Conservation (phyloP, 1,140 invertebrate species). For the Drosophila nikananu region DNA sequence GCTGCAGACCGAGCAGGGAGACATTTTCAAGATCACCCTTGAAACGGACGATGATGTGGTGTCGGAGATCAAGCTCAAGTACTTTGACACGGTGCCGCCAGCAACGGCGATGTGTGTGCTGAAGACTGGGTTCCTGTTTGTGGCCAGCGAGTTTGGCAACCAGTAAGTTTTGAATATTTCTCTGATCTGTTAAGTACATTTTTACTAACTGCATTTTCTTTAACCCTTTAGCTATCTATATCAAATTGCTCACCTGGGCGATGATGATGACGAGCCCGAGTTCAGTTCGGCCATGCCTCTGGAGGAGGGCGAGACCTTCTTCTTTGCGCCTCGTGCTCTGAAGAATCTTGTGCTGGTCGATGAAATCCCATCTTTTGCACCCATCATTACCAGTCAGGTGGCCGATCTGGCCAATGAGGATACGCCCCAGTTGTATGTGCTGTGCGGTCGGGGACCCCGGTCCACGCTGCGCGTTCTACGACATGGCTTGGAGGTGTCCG, state of each 20-base stretch:
- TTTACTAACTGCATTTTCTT: not conserved
- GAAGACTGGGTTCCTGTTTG: slow-evolving; percentile 99
- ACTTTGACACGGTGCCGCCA: slow-evolving; percentile 99
- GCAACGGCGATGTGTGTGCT: slow-evolving; percentile 98
- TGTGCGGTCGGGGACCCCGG: slow-evolving; percentile 97
- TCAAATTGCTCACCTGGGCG: slow-evolving; percentile 99
- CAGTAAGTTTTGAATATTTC: slow-evolving; percentile 91
- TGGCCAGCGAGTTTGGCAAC: slow-evolving; percentile 99
- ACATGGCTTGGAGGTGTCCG: slow-evolving; percentile 98
- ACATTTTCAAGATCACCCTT: slow-evolving; percentile 99
- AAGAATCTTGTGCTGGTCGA: slow-evolving; percentile 99
- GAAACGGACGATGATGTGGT: slow-evolving; percentile 99
- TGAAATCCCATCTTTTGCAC: slow-evolving; percentile 98
- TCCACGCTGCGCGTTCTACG: slow-evolving; percentile 96
- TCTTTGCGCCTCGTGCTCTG: slow-evolving; percentile 97
- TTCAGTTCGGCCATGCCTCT: slow-evolving; percentile 99
- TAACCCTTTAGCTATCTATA: slow-evolving; percentile 94
- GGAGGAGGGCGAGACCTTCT: slow-evolving; percentile 99
- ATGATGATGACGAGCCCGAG: slow-evolving; percentile 99
- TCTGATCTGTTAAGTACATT: rapidly evolving
- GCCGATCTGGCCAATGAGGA: slow-evolving; percentile 98
- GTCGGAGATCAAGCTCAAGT: slow-evolving; percentile 99
- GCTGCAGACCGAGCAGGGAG: slow-evolving; percentile 96
- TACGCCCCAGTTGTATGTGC: slow-evolving; percentile 98
- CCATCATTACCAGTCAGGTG: slow-evolving; percentile 92